Evolutionary conservation across 2,113 vertebrate species (phyloP), one percentile per base, ranked within the genome.

Genomic region (Helogale parvula): DNA sequence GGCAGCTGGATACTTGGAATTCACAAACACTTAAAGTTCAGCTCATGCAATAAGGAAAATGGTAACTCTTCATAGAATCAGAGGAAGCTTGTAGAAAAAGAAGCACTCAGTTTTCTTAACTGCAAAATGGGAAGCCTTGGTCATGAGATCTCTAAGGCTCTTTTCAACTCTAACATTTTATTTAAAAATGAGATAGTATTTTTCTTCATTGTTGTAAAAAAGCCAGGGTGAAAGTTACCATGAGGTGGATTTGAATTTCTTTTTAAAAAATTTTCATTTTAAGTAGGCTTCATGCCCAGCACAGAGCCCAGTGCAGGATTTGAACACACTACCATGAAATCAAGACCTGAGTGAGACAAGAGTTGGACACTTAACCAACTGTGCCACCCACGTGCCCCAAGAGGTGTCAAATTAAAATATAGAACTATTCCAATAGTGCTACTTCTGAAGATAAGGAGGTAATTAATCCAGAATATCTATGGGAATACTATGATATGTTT

Each of bases 391-490:
- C 21, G 21, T 60, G 57, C 57, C 57, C 57, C 57, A 60, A 60
- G 21, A 60, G 57, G 57, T 60, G 21, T 83, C 68, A 81, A 1
- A 92, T 71, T 72, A 57, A 82, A 91, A 6, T 16, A 2, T 29
- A 68, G 31, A 83, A 60, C 10, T 63, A 95, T 85, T 60, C 47
- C 29, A 52, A 1, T 54, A 69, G 3, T 54, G n/a, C 31, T 88
- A 13, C 76, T n/a, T 92, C 35, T 80, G 17, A 92, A 66, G 63
- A 5, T 60, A 23, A 50, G 7, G 63, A 94, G 38, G 47, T 57
- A 83, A 77, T 82, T 92, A 88, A 89, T 86, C 63, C 66, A 93
- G 21, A 83, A 2, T n/a, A 94, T n/a, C 47, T 87, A 16, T 93
- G 41, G 54, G 41, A 63, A 85, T 95, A 57, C 17, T 29, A 2